Percentiles rank a stretch among this genome's conserved stretches.
These are phyloP conservation scores for Campoplex capitator DNA, from an alignment of 2,888 invertebrate species.

Conservation along the genomic window DNA sequence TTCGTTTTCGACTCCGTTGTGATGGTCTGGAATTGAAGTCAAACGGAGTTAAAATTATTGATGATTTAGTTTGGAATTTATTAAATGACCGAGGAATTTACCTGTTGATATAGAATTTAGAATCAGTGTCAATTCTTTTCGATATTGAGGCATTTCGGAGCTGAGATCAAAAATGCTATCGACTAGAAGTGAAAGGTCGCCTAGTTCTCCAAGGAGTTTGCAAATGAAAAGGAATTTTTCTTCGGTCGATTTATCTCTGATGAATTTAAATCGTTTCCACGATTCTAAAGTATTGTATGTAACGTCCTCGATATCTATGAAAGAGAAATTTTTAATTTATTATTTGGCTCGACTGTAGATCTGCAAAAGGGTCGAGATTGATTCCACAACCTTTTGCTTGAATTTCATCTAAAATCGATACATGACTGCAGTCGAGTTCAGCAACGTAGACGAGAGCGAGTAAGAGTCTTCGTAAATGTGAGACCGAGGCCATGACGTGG, in stretches of 20 bases:
- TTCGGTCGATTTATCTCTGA: slow-evolving; percentile 85
- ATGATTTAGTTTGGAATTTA: too few relatives aligned
- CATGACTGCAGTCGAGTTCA: slow-evolving; percentile 85
- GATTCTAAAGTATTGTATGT: slow-evolving; percentile 82
- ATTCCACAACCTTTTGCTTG: slow-evolving; percentile 79
- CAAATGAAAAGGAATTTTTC: slow-evolving; percentile 86
- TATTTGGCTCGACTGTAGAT: background rate
- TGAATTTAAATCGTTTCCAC: slow-evolving; percentile 89
- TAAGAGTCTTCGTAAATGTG: slow-evolving; percentile 87
- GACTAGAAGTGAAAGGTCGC: slow-evolving; percentile 86
- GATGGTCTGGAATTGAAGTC: too few relatives aligned
- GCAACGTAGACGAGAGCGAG: slow-evolving; percentile 86
- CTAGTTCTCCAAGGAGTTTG: slow-evolving; percentile 86
- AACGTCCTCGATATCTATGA: slow-evolving; percentile 83
- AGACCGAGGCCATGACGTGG: slow-evolving; percentile 86
- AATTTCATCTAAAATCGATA: slow-evolving; percentile 86
- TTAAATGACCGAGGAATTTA: slow-evolving; percentile 73
- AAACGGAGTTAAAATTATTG: too few relatives aligned
- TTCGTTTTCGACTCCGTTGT: too few relatives aligned
- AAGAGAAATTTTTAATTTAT: slow-evolving; percentile 40
- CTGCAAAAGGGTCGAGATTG: background rate
- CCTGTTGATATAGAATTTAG: slow-evolving; percentile 87
- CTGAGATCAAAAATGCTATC: slow-evolving; percentile 88
- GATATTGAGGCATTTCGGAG: slow-evolving; percentile 84
- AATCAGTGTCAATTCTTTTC: slow-evolving; percentile 88